Evolutionary conservation across 2,113 vertebrate species (phyloP).

Genomic region (Trinectes maculatus): DNA sequence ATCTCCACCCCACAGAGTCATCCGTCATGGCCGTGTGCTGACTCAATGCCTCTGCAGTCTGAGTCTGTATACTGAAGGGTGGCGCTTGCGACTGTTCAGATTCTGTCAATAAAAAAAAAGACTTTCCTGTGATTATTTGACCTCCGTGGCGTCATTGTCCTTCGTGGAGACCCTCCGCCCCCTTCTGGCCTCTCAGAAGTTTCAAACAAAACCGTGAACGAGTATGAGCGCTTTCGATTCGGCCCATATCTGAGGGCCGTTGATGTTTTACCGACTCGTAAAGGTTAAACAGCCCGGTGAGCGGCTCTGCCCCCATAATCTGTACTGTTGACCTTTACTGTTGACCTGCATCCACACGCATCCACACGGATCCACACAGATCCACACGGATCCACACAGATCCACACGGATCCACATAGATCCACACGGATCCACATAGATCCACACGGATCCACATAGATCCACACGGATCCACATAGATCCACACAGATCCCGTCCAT

Average conservation of each 20-base stretch:
- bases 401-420: constrained; percentile 9
- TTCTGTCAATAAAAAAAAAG: constrained; percentile 9
- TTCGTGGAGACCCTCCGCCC: background rate
- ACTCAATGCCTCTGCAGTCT: too few relatives aligned
- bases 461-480: constrained; percentile 9
- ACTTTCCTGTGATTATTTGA: constrained; percentile 50
- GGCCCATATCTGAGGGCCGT: background rate
- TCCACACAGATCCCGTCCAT: too few relatives aligned
- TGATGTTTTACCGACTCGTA: constrained; percentile 22
- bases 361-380: too few relatives aligned
- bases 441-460: constrained; percentile 9
- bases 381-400: constrained; percentile 9
- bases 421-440: constrained; percentile 9
- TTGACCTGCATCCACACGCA: background rate
- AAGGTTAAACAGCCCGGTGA: constrained; percentile 13
- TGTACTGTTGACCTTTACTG: constrained; percentile 11
- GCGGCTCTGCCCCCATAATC: background rate
- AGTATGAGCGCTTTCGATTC: background rate
- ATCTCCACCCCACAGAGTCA: constrained; percentile 37
- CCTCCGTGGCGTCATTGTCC: constrained; percentile 7
- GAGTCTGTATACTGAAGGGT: constrained; percentile 15
- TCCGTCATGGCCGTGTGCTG: constrained; percentile 51
- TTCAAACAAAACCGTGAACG: constrained; percentile 22
- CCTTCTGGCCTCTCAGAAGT: background rate
- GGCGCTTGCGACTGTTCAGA: constrained; percentile 30